Conservation (phyloP, 2,888 invertebrate genomes). For the Lasiommata megera region DNA sequence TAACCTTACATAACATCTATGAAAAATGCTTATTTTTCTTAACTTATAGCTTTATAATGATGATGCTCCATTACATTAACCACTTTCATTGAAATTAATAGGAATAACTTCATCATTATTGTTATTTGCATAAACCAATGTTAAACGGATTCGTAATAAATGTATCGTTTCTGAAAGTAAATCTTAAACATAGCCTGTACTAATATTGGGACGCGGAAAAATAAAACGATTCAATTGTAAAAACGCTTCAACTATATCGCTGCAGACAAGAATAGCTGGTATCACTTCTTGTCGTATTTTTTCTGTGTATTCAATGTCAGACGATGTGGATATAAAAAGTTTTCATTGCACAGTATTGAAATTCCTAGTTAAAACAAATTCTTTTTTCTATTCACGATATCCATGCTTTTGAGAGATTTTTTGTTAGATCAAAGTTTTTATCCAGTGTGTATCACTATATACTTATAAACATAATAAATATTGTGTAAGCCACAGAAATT, state of each 20-base stretch:
- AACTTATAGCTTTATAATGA: no score
- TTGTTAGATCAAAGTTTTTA: neutral
- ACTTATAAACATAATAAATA: no score
- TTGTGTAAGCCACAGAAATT: neutral
- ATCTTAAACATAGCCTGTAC: no score
- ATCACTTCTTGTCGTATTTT: neutral
- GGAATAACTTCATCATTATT: no score
- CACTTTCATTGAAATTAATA: no score
- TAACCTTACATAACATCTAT: no score
- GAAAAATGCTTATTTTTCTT: no score
- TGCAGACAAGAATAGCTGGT: slow-evolving; percentile 6
- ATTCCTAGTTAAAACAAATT: neutral
- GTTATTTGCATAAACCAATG: no score
- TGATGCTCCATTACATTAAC: no score
- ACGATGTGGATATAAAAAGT: slow-evolving; percentile 2
- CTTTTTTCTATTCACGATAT: neutral
- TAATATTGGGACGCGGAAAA: neutral
- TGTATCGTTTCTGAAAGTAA: no score
- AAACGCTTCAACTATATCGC: neutral
- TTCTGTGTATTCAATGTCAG: slow-evolving; percentile 9
- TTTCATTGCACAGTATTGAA: slow-evolving; percentile 1
- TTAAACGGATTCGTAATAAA: no score
- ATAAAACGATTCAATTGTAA: neutral
- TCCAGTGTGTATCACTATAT: neutral
- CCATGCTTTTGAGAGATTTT: neutral